phyloP scores from a whole-genome alignment of 2,113 vertebrate species.

The Melanocharis versteri region DNA sequence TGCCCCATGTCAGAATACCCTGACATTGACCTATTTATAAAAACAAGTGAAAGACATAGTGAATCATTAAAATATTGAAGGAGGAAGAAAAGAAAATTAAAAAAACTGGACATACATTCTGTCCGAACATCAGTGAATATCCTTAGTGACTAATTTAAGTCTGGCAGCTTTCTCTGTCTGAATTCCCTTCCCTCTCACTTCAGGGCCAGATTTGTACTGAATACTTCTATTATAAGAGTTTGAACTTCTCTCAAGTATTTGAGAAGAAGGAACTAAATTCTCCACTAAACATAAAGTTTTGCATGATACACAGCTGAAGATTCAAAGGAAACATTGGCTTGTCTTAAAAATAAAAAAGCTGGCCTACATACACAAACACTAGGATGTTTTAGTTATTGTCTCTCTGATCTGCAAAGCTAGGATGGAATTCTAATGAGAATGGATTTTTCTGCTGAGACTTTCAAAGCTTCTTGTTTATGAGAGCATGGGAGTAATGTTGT shows the following conservation, averaged over 20 bases:
- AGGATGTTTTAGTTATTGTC: background rate
- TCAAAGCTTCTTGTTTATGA: background rate
- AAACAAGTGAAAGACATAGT: background rate
- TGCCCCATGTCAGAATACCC: background rate
- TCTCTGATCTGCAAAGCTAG: background rate
- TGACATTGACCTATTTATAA: background rate
- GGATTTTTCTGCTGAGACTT: background rate
- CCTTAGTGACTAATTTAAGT: background rate
- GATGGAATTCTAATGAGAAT: background rate
- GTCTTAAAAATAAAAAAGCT: background rate
- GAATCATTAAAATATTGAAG: background rate
- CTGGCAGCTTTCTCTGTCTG: background rate
- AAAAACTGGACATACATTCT: background rate
- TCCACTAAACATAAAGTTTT: background rate
- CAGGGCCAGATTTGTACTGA: background rate
- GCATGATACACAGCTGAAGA: background rate
- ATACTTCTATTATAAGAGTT: background rate
- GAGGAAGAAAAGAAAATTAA: accelerated
- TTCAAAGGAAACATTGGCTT: background rate
- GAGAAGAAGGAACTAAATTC: background rate
- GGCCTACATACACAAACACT: background rate
- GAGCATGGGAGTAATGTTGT: background rate
- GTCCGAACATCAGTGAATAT: background rate
- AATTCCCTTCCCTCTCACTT: background rate
- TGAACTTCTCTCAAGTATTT: background rate